phyloP scores from a whole-genome alignment of 2,888 invertebrate species.

The Xylophagus ater region DNA sequence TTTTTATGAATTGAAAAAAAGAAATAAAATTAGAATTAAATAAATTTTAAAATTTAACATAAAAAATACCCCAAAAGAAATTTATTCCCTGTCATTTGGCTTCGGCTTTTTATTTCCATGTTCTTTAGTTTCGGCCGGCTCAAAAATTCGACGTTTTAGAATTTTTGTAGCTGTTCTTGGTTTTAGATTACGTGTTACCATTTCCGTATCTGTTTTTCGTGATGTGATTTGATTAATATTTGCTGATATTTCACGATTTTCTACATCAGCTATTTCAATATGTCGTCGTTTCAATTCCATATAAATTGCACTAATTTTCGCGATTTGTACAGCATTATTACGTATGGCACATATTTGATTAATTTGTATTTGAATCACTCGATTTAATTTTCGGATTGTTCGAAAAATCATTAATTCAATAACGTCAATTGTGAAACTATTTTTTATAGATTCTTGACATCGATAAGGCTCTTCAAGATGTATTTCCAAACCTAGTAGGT shows the following conservation, averaged over 20 bases:
- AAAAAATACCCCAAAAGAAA: no score
- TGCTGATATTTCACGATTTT: constrained; percentile 41
- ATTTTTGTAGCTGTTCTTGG: constrained; percentile 18
- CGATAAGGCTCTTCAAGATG: constrained; percentile 21
- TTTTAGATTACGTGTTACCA: constrained; percentile 18
- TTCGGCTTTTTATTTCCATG: no score
- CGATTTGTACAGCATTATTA: constrained; percentile 44
- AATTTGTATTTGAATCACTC: constrained; percentile 42
- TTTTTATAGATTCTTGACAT: constrained; percentile 32
- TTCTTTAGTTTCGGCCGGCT: no score
- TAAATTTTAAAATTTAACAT: no score
- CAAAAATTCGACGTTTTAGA: constrained; percentile 17
- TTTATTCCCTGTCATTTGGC: no score
- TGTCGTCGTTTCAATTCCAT: constrained; percentile 61
- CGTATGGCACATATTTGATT: constrained; percentile 44
- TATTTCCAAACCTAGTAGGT: no score
- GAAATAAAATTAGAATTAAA: no score
- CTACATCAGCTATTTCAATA: constrained; percentile 62
- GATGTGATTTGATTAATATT: constrained; percentile 17
- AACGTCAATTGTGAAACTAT: constrained; percentile 21
- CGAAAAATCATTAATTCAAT: constrained; percentile 25
- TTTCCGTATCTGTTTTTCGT: constrained; percentile 2
- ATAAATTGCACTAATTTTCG: constrained; percentile 46
- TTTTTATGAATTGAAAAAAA: no score
- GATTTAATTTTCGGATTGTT: constrained; percentile 39